These are phyloP conservation scores for Bungarus multicinctus DNA, from an alignment of 2,113 vertebrate species.

Conservation along the genomic window DNA sequence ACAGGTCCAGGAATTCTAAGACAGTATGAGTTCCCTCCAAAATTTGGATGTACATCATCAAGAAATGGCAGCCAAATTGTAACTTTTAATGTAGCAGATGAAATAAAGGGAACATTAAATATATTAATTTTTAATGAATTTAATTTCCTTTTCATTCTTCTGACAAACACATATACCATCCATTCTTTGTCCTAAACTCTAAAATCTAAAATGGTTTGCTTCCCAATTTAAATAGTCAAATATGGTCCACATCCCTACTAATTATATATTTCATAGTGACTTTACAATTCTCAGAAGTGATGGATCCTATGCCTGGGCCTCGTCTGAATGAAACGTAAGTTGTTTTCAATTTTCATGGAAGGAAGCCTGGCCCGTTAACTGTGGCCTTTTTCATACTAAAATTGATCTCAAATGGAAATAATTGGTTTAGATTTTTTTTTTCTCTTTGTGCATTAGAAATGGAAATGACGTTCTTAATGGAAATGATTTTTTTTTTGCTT, in stretches of 20 bases:
- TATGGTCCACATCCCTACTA: background rate
- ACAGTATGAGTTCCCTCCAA: background rate
- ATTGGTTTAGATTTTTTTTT: background rate
- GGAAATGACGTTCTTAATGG: background rate
- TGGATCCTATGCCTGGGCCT: background rate
- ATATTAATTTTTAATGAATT: background rate
- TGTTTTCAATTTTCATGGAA: background rate
- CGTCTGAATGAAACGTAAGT: background rate
- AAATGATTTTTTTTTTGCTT: background rate
- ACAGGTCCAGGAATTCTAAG: background rate
- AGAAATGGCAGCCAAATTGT: background rate
- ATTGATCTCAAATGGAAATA: background rate
- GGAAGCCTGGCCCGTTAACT: background rate
- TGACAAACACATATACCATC: background rate
- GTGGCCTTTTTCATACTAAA: background rate
- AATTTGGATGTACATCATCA: background rate
- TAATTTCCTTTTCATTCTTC: background rate
- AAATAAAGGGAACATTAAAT: background rate
- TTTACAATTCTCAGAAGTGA: background rate
- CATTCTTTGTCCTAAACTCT: background rate
- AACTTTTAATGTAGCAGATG: background rate
- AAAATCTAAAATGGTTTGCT: background rate
- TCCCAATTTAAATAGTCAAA: background rate
- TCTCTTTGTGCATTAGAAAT: background rate
- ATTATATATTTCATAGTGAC: background rate